Percentiles rank a stretch among this genome's conserved stretches.
Conservation (phyloP, 2,797 vertebrate species). For the Glossophaga mutica region DNA sequence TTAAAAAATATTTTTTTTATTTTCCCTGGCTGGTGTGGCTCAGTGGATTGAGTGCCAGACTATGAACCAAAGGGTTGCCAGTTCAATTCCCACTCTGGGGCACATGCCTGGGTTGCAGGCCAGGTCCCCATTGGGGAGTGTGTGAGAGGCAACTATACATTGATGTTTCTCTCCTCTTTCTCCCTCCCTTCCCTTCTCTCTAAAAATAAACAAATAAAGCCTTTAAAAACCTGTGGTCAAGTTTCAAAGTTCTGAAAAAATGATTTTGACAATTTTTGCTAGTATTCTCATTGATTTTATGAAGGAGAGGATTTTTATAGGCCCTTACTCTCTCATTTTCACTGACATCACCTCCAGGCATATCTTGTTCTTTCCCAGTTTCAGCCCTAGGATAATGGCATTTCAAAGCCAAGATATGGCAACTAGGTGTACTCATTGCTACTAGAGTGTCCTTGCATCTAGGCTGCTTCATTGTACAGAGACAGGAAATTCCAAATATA, state of each 20-base stretch:
- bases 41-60: too few species aligned
- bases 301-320: background rate
- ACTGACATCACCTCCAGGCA: background rate
- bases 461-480: background rate
- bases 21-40: too few species aligned
- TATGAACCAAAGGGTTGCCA: too few species aligned
- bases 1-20: background rate
- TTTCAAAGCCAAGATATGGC: constrained; percentile 24
- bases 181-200: too few species aligned
- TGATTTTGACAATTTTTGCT: background rate
- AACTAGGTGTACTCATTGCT: background rate
- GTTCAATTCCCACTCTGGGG: too few species aligned
- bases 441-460: background rate
- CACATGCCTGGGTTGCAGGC: too few species aligned
- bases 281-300: background rate
- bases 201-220: too few species aligned
- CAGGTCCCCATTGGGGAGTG: too few species aligned
- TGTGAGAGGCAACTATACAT: too few species aligned
- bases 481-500: background rate
- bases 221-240: background rate
- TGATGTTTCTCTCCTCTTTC: too few species aligned
- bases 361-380: background rate
- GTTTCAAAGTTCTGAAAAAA: constrained; percentile 4
- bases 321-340: background rate
- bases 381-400: background rate